Conservation (phyloP, 2,888 invertebrate genomes). For the Latrodectus elegans region DNA sequence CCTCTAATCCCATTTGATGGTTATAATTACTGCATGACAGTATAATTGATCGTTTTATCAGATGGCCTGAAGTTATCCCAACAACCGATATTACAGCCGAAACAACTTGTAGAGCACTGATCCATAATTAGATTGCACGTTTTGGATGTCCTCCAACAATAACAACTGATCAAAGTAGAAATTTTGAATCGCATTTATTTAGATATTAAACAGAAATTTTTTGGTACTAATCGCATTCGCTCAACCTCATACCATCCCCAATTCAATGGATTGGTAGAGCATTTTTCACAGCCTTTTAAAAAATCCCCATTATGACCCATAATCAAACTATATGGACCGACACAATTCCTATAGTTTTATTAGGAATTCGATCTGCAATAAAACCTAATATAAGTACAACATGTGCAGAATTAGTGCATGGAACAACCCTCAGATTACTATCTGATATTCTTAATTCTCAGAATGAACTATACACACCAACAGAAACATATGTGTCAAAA, state of each 20-base stretch:
- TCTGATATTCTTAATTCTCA: conserved; percentile 1
- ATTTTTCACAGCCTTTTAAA: conserved; percentile 4
- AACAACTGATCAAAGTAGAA: conserved; percentile 73
- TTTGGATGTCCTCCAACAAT: conserved; percentile 73
- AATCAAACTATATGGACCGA: conserved; percentile 11
- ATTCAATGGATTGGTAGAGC: conserved; percentile 2
- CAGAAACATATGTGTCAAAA: background rate
- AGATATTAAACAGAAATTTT: background rate
- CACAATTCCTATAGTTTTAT: conserved; percentile 6
- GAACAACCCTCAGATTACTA: conserved; percentile 12
- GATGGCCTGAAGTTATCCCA: too few species aligned
- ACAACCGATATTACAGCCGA: too few species aligned
- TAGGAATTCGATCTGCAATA: conserved; percentile 13
- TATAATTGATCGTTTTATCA: conserved; percentile 71
- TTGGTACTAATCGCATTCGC: background rate
- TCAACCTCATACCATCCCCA: background rate
- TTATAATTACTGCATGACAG: conserved; percentile 1
- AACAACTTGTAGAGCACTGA: too few species aligned
- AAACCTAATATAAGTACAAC: conserved; percentile 15
- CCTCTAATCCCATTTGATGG: background rate
- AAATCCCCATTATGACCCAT: conserved; percentile 19
- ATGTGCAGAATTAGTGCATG: conserved; percentile 15
- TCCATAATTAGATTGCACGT: conserved; percentile 73
- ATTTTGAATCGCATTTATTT: background rate
- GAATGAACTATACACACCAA: background rate